Evolutionary conservation across 92 coral and sea anemone species (phyloP).

Genomic region (Bergia puertoricense): DNA sequence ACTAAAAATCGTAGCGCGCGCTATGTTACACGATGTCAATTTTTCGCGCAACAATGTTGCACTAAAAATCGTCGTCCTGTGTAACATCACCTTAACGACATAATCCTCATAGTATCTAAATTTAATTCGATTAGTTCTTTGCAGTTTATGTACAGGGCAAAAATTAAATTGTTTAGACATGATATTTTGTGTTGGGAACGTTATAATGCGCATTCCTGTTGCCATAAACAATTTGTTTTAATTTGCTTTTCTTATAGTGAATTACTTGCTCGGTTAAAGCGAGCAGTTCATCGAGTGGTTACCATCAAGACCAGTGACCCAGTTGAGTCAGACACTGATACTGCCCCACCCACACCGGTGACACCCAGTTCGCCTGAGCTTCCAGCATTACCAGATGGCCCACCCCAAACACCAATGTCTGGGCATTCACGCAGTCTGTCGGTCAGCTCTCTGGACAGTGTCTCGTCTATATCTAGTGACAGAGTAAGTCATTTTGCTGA

Average conservation of each 20-base stretch:
- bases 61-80: too few species aligned
- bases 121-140: too few species aligned
- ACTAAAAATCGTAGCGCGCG: too few species aligned
- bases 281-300: slow-evolving; percentile 76
- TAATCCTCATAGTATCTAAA: too few species aligned
- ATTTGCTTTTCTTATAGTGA: slow-evolving; percentile 50
- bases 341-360: slow-evolving; percentile 23
- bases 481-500: slow-evolving; percentile 56
- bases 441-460: slow-evolving; percentile 88
- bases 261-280: slow-evolving; percentile 71
- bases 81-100: too few species aligned
- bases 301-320: slow-evolving; percentile 61
- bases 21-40: too few species aligned
- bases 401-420: slow-evolving; percentile 44
- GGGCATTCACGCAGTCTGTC: slow-evolving; percentile 78
- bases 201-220: too few species aligned
- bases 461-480: slow-evolving; percentile 76
- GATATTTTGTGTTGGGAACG: not conserved
- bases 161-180: not conserved
- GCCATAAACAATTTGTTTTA: not conserved
- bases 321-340: slow-evolving; percentile 6
- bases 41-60: too few species aligned
- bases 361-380: slow-evolving; percentile 69
- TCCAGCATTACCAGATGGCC: slow-evolving; percentile 46
- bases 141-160: not conserved